Evolutionary conservation across 2,888 invertebrate genomes (phyloP).

Genomic region (Acleris holmiana): DNA sequence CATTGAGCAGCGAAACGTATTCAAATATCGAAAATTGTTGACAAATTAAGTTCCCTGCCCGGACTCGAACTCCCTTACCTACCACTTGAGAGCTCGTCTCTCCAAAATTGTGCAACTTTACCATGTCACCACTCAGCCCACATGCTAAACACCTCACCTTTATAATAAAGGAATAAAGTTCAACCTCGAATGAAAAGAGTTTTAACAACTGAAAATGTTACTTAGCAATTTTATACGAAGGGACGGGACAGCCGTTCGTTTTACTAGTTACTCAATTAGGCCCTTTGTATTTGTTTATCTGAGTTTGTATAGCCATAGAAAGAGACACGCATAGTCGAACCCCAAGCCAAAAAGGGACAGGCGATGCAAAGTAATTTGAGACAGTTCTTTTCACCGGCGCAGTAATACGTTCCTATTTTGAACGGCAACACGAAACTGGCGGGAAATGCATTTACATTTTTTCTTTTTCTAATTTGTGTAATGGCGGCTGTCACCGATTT

Average conservation of each 20-base stretch:
- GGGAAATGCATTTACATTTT: slow-evolving; percentile 80
- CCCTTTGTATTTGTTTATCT: slow-evolving; percentile 85
- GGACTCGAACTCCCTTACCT: slow-evolving; percentile 78
- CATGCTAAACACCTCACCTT: slow-evolving; percentile 29
- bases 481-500: slow-evolving; percentile 68
- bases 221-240: slow-evolving; percentile 65
- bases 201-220: slow-evolving; percentile 43
- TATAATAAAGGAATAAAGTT: slow-evolving; percentile 45
- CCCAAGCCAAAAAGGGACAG: slow-evolving; percentile 52
- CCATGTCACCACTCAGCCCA: slow-evolving; percentile 41
- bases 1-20: slow-evolving; percentile 82
- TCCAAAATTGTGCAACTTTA: slow-evolving; percentile 71
- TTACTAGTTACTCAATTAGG: slow-evolving; percentile 85
- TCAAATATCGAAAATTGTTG: slow-evolving; percentile 85
- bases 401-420: slow-evolving; percentile 83
- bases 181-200: slow-evolving; percentile 41
- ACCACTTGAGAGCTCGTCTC: slow-evolving; percentile 78
- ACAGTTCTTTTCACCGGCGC: slow-evolving; percentile 82
- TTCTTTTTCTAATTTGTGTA: slow-evolving; percentile 75
- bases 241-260: slow-evolving; percentile 81
- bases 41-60: slow-evolving; percentile 83
- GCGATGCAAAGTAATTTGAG: slow-evolving; percentile 80
- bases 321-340: slow-evolving; percentile 53
- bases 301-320: slow-evolving; percentile 76
- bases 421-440: slow-evolving; percentile 80